Evolutionary conservation across 2,888 invertebrate genomes (phyloP).

Genomic region (Eueremaeus valkanovi): DNA sequence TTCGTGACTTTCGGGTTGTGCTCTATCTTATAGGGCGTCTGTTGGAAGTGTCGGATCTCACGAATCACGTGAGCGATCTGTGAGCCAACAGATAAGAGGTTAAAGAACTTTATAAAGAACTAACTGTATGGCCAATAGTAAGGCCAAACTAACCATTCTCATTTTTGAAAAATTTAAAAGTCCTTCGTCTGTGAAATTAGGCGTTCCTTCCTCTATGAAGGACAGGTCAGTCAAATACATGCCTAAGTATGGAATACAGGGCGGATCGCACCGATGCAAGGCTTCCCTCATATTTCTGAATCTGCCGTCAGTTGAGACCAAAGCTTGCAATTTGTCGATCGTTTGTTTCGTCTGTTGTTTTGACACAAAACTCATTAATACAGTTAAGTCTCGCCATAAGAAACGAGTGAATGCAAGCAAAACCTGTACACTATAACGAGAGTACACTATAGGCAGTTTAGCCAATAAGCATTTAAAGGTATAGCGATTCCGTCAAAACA

Average conservation of each 20-base stretch:
- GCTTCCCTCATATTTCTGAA: constrained; percentile 82
- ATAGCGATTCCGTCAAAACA: too few relatives aligned
- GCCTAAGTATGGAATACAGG: constrained; percentile 79
- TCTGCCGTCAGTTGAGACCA: constrained; percentile 82
- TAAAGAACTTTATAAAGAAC: too few relatives aligned
- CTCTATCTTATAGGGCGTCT: constrained; percentile 85
- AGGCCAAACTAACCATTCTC: constrained; percentile 69
- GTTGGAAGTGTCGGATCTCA: constrained; percentile 84
- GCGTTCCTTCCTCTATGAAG: constrained; percentile 88
- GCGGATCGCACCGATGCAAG: constrained; percentile 78
- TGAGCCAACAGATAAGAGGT: not conserved
- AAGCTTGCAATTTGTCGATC: constrained; percentile 75
- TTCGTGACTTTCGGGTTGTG: constrained; percentile 71
- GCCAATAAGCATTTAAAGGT: too few relatives aligned
- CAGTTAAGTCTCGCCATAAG: too few relatives aligned
- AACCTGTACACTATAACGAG: too few relatives aligned
- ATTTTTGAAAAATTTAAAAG: constrained; percentile 89
- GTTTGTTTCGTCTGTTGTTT: constrained; percentile 81
- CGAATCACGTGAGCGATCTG: constrained; percentile 88
- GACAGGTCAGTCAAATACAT: constrained; percentile 85
- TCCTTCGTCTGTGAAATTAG: constrained; percentile 81
- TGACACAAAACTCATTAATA: too few relatives aligned
- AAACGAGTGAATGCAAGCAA: too few relatives aligned
- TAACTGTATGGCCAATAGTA: too few relatives aligned
- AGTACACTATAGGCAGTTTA: too few relatives aligned